These are phyloP conservation scores for Pelobates fuscus DNA, from an alignment of 2,113 vertebrate species.

Conservation along the genomic window DNA sequence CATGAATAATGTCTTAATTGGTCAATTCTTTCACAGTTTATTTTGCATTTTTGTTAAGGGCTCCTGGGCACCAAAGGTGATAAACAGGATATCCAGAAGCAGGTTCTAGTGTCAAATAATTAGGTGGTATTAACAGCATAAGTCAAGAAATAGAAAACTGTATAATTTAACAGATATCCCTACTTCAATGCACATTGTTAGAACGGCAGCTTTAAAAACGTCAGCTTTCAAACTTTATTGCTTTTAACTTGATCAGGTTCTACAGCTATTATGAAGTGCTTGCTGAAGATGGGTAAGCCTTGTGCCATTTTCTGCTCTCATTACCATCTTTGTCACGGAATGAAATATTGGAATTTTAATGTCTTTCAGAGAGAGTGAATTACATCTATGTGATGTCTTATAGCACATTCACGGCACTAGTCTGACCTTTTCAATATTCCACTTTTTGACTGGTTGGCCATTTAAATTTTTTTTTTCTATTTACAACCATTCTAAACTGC, in stretches of 20 bases:
- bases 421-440: slow-evolving; percentile 81
- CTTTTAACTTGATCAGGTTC: slow-evolving; percentile 26
- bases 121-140: too few species aligned
- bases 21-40: too few species aligned
- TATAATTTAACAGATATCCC: neutral
- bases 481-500: slow-evolving; percentile 54
- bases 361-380: slow-evolving; percentile 67
- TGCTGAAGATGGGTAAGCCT: slow-evolving; percentile 74
- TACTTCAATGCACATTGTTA: neutral
- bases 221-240: slow-evolving; percentile 9
- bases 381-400: slow-evolving; percentile 63
- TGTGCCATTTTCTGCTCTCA: slow-evolving; percentile 74
- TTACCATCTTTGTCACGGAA: slow-evolving; percentile 71
- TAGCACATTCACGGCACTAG: slow-evolving; percentile 52
- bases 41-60: too few species aligned
- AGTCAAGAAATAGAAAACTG: neutral
- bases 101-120: too few species aligned
- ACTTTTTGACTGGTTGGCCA: slow-evolving; percentile 74
- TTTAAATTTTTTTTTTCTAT: slow-evolving; percentile 59
- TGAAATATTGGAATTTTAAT: slow-evolving; percentile 78
- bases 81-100: too few species aligned
- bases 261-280: slow-evolving; percentile 66
- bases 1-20: too few species aligned
- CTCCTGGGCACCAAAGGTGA: too few species aligned
- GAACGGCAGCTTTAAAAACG: neutral